These are phyloP conservation scores for Semotilus atromaculatus DNA, from an alignment of 2,797 vertebrate species.

Conservation along the genomic window DNA sequence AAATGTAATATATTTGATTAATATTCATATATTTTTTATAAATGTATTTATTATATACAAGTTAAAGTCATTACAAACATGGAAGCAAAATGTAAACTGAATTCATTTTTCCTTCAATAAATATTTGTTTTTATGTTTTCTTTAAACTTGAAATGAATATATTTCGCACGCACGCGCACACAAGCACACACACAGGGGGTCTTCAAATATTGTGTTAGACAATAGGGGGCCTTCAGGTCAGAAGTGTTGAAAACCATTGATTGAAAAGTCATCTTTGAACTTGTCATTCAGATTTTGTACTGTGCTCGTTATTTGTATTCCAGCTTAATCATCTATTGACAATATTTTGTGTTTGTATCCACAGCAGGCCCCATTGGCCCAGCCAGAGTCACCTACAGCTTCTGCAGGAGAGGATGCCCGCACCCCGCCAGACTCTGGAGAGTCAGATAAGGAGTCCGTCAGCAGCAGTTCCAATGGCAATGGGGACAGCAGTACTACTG, in stretches of 20 bases:
- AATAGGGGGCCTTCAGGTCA: not conserved
- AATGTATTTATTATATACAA: not conserved
- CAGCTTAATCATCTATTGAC: not conserved
- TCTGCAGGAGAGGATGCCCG: conserved; percentile 91
- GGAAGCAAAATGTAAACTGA: not conserved
- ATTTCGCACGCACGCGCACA: too few relatives aligned
- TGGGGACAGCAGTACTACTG: conserved; percentile 70
- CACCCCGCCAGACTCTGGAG: conserved; percentile 89
- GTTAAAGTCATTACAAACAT: not conserved
- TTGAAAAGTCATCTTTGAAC: not conserved
- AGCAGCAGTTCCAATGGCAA: conserved; percentile 94
- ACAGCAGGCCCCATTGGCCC: conserved; percentile 89
- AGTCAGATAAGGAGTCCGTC: conserved; percentile 96
- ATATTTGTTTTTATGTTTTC: too few relatives aligned
- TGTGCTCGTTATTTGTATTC: not conserved
- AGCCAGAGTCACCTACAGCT: conserved; percentile 93
- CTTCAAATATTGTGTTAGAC: not conserved
- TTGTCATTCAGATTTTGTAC: not conserved
- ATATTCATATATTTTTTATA: too few relatives aligned
- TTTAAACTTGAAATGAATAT: too few relatives aligned
- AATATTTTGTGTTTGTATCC: conserved; percentile 5
- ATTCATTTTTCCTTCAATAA: too few relatives aligned
- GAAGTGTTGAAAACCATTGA: not conserved
- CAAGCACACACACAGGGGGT: too few relatives aligned
- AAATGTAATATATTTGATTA: not conserved